These are phyloP conservation scores for Plestiodon gilberti DNA, from an alignment of 2,113 vertebrate species.

Conservation along the genomic window DNA sequence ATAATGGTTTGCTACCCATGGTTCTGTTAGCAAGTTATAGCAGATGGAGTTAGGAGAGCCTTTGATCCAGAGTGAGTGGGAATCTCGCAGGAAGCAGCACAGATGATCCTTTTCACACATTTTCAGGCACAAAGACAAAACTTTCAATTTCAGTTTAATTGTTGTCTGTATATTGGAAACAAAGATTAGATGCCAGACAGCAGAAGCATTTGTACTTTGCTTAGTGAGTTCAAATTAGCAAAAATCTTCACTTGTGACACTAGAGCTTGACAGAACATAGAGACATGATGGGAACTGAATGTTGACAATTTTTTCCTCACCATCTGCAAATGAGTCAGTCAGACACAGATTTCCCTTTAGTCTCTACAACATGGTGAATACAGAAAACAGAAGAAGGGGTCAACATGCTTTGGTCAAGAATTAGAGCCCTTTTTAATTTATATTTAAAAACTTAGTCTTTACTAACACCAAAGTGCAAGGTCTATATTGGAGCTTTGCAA, in stretches of 20 bases:
- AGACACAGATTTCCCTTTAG: neutral
- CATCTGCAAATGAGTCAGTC: neutral
- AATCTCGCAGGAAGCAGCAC: neutral
- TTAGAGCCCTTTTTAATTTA: neutral
- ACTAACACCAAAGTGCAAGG: neutral
- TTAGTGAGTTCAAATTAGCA: neutral
- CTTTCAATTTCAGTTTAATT: neutral
- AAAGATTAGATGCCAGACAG: neutral
- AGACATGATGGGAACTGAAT: neutral
- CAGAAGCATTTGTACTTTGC: neutral
- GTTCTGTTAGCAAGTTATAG: neutral
- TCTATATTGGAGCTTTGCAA: neutral
- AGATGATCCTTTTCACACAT: neutral
- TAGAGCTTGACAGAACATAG: neutral
- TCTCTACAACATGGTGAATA: neutral
- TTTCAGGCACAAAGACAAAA: neutral
- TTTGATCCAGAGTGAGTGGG: neutral
- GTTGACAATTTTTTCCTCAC: neutral
- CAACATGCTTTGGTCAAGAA: neutral
- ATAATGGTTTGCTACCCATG: neutral
- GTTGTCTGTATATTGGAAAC: fast-evolving
- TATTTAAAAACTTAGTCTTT: neutral
- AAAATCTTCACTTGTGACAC: neutral
- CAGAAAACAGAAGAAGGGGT: neutral
- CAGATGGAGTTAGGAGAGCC: neutral